Evolutionary conservation across 2,888 invertebrate genomes (phyloP).

Genomic region (Noctua janthina): DNA sequence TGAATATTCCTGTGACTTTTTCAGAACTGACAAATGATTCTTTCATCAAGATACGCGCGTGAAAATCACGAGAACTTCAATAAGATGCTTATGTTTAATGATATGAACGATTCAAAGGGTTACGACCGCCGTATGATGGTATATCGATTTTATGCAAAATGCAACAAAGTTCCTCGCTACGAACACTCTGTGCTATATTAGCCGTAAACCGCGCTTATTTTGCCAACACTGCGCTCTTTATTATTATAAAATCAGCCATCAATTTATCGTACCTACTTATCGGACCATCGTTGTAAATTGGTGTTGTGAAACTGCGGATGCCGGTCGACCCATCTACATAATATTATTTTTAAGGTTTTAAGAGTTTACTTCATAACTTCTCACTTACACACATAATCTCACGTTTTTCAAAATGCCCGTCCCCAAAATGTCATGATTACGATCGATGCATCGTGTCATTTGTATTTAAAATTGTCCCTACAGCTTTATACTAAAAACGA

Average conservation of each 20-base stretch:
- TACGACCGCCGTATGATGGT: slow-evolving; percentile 73
- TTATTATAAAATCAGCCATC: slow-evolving; percentile 80
- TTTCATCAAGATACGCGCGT: not conserved
- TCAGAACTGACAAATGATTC: not conserved
- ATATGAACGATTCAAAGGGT: slow-evolving; percentile 63
- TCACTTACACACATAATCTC: not conserved
- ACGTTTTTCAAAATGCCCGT: not conserved
- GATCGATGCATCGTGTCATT: not conserved
- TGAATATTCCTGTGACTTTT: not conserved
- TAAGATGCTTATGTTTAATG: slow-evolving; percentile 24
- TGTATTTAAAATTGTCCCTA: not conserved
- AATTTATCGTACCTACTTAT: slow-evolving; percentile 77
- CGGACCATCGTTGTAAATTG: slow-evolving; percentile 70
- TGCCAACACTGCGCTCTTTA: slow-evolving; percentile 75
- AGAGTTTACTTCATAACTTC: not conserved
- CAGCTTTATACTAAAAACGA: slow-evolving; percentile 1
- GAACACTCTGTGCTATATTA: slow-evolving; percentile 78
- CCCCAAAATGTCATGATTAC: not conserved
- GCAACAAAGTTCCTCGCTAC: slow-evolving; percentile 81
- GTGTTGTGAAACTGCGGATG: slow-evolving; percentile 64
- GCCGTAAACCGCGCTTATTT: slow-evolving; percentile 80
- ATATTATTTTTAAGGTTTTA: slow-evolving; percentile 33
- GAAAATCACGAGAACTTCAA: not conserved
- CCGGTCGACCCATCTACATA: slow-evolving; percentile 30
- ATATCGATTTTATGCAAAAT: slow-evolving; percentile 88